Percentiles rank a stretch among this genome's conserved stretches.
These are phyloP conservation scores for Andrena flavipes DNA, from an alignment of 2,888 invertebrate species.

Conservation along the genomic window DNA sequence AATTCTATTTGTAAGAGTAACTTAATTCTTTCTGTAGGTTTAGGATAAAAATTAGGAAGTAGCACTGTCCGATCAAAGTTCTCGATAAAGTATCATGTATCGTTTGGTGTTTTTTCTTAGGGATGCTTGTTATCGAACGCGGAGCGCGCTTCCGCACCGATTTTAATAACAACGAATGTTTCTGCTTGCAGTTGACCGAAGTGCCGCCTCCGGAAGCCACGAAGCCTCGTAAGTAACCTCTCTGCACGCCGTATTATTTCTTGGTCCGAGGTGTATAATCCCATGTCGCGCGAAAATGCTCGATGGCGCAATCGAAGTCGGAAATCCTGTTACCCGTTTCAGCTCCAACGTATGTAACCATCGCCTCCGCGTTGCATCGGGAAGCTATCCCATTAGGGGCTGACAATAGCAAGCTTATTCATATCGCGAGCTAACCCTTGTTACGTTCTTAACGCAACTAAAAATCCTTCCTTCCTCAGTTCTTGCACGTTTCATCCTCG, in stretches of 20 bases:
- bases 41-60: too few relatives aligned
- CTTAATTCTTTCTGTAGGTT: background rate
- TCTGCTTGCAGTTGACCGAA: conserved; percentile 84
- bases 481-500: background rate
- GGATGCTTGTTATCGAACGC: too few relatives aligned
- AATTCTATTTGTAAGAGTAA: background rate
- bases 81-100: too few relatives aligned
- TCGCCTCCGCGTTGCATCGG: conserved; percentile 1
- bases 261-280: conserved; percentile 28
- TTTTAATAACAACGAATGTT: conserved; percentile 15
- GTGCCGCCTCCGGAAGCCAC: conserved; percentile 81
- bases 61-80: too few relatives aligned
- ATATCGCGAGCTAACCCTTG: background rate
- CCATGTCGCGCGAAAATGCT: conserved; percentile 43
- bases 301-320: conserved; percentile 50
- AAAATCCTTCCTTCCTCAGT: background rate
- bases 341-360: conserved; percentile 19
- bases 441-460: background rate
- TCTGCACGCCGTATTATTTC: background rate
- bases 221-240: conserved; percentile 84
- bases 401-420: conserved; percentile 29
- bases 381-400: conserved; percentile 53
- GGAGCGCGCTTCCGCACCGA: too few relatives aligned
- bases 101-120: too few relatives aligned
- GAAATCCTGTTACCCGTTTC: conserved; percentile 42